phyloP scores from a whole-genome alignment of 2,113 vertebrate species.

The Nerophis lumbriciformis region DNA sequence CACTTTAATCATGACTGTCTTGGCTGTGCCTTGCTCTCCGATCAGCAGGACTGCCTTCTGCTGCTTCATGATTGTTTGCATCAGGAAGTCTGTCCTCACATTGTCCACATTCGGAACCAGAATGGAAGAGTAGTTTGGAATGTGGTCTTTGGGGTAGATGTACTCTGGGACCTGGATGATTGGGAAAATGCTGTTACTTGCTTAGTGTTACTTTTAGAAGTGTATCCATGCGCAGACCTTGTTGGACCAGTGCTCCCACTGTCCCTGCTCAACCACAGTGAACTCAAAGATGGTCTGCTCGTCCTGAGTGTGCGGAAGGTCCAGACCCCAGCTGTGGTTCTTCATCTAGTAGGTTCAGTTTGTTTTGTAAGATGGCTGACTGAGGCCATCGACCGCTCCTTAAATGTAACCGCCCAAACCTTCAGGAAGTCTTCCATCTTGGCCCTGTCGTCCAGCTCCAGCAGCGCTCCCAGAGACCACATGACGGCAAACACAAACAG shows the following conservation, averaged over 20 bases:
- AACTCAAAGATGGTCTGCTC: constrained; percentile 82
- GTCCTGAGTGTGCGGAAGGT: constrained; percentile 61
- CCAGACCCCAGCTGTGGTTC: constrained; percentile 49
- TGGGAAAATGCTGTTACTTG: not conserved
- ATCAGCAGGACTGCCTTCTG: constrained; percentile 86
- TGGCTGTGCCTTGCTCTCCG: constrained; percentile 88
- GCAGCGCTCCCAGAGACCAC: constrained; percentile 81
- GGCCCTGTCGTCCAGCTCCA: constrained; percentile 74
- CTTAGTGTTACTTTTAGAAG: not conserved
- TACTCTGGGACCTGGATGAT: constrained; percentile 72
- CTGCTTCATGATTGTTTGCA: constrained; percentile 81
- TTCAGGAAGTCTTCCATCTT: constrained; percentile 76
- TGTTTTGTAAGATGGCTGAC: too few relatives aligned
- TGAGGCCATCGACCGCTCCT: too few relatives aligned
- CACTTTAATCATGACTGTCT: constrained; percentile 83
- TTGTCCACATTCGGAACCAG: constrained; percentile 90
- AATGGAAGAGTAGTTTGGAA: constrained; percentile 79
- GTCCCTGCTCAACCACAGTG: constrained; percentile 71
- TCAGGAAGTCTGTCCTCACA: constrained; percentile 80
- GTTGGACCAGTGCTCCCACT: constrained; percentile 79
- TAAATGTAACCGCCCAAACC: too few relatives aligned
- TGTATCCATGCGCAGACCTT: constrained; percentile 67
- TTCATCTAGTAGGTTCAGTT: too few relatives aligned
- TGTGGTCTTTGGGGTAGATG: constrained; percentile 69
- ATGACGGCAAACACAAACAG: constrained; percentile 81